A percentile compares a stretch with the other conserved stretches of the same genome.
Conservation (phyloP, 2,113 vertebrate genomes). For the Gorsachius goisagi region DNA sequence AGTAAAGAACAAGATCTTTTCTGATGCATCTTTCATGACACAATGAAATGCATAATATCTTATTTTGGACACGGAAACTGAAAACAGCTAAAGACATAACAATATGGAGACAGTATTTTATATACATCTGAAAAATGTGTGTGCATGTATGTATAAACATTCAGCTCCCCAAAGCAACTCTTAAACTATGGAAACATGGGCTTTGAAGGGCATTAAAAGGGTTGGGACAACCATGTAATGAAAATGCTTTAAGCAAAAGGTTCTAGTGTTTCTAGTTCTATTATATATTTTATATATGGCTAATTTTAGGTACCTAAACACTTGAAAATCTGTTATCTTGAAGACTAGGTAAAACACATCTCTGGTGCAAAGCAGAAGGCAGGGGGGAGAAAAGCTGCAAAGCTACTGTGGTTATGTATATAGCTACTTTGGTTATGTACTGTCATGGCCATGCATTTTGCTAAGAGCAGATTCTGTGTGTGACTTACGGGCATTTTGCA, state of each 20-base stretch:
- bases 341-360: background rate
- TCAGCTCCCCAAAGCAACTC: background rate
- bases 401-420: background rate
- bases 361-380: background rate
- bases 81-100: background rate
- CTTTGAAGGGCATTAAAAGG: background rate
- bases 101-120: background rate
- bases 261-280: background rate
- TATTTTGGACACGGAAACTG: background rate
- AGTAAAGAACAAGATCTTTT: background rate
- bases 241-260: background rate
- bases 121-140: background rate
- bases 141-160: background rate
- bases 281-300: background rate
- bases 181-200: background rate
- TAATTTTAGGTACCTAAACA: background rate
- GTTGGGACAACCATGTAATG: background rate
- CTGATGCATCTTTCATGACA: background rate
- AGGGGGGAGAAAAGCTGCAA: background rate
- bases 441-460: background rate
- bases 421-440: background rate
- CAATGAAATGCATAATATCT: background rate
- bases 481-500: conserved; percentile 92
- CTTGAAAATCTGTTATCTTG: background rate
- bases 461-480: background rate